Evolutionary conservation across 2,888 invertebrate genomes (phyloP).

Genomic region (Ceratothoa steindachneri): DNA sequence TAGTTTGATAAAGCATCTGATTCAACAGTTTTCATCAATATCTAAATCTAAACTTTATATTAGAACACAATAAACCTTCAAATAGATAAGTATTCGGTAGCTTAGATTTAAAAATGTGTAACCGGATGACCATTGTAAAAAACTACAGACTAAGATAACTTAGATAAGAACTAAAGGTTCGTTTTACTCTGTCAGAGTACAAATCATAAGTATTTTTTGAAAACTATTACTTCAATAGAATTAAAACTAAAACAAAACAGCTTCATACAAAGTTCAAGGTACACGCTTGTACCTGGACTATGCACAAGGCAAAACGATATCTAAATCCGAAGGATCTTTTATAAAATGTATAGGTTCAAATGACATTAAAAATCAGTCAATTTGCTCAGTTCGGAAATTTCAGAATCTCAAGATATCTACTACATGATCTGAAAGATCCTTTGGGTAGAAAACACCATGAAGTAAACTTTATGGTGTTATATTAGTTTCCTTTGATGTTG

Average conservation of each 20-base stretch:
- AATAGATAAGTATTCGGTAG: neutral
- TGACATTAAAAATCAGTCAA: neutral
- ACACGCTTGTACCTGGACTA: neutral
- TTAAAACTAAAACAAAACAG: neutral
- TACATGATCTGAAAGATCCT: neutral
- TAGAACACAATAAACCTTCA: neutral
- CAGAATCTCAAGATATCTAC: neutral
- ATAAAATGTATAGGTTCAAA: neutral
- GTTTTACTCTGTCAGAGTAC: neutral
- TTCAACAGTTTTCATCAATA: neutral
- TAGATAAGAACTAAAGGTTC: neutral
- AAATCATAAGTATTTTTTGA: neutral
- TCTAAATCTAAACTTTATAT: neutral
- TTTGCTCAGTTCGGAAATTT: neutral
- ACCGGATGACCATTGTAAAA: neutral
- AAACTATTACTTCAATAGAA: neutral
- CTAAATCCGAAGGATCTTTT: neutral
- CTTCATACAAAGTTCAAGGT: neutral
- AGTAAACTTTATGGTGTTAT: neutral
- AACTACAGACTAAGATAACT: neutral
- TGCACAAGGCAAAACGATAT: neutral
- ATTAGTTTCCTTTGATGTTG: constrained; percentile 7
- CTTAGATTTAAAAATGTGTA: neutral
- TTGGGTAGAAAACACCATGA: neutral
- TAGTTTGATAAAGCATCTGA: neutral